Base-by-base conservation (phyloP, 2,888 invertebrate species). In the Nymphalis urticae region DNA sequence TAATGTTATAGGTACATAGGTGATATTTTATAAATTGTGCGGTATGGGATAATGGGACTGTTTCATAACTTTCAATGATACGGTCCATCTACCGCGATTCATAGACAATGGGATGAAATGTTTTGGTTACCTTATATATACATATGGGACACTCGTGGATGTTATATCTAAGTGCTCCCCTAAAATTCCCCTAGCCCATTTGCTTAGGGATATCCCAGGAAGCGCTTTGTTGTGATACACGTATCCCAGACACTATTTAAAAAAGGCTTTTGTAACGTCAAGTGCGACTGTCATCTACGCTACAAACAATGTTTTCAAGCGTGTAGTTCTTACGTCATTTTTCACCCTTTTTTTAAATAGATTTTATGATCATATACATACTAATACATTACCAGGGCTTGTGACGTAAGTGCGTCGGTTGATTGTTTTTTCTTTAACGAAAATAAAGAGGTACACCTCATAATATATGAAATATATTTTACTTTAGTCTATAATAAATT, bases 211-310 rank as follows among this genome's bases (percentile, higher is more conserved):
- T 71, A 72, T 75, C 70, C 75, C 75, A 76, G 76, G 78, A 81
- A 80, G 74, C 72, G 76, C 84, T 86, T 86, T 87, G 87, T 87
- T 81, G 82, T 78, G 84, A 84, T 86, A 86, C 88, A 84, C 85
- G 82, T 71, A 66, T 62, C 86, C 58, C 84, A 90, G 90, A 89
- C 89, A 85, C 85, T 86, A 87, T 86, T 75, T 88, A 83, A 83
- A 32, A 89, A 89, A 88, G 82, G 77, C 88, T 87, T 90, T 90
- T 87, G 86, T 85, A 76, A 70, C 72, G 80, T 85, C 81, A 88
- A 90, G 90, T 87, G 84, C 76, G 80, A 76, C 79, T 83, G 80
- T 83, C 84, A 82, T 76, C 65, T 71, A 54, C 42, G 62, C 60
- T 69, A 48, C 42, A 19, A 56, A 71, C 66, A 71, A 68, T 69